Percentiles rank a stretch among this genome's conserved stretches.
phyloP scores from a whole-genome alignment of 2,797 vertebrate genomes.

The Apogon talboti region DNA sequence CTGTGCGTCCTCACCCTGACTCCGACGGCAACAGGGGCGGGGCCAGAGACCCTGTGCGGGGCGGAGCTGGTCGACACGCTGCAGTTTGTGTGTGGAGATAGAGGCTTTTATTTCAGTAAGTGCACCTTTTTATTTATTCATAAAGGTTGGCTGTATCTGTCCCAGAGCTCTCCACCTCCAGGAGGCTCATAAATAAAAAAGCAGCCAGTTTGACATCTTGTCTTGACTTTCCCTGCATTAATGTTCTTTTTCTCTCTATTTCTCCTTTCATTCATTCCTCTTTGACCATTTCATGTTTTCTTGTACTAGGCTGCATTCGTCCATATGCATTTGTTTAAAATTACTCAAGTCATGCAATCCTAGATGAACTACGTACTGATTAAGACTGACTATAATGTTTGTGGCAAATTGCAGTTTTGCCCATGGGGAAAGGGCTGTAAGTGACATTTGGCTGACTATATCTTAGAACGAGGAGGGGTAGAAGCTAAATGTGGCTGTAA shows the following conservation, averaged over 20 bases:
- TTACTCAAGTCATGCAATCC: constrained; percentile 28
- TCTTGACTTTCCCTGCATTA: constrained; percentile 71
- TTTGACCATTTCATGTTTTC: constrained; percentile 34
- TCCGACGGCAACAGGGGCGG: constrained; percentile 88
- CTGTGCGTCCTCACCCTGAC: constrained; percentile 96
- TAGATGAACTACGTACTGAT: constrained; percentile 55
- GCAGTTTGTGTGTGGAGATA: constrained; percentile 98
- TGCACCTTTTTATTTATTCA: constrained; percentile 90
- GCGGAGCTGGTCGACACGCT: constrained; percentile 98
- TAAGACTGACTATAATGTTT: constrained; percentile 57
- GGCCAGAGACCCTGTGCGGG: constrained; percentile 96
- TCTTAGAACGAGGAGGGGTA: constrained; percentile 56
- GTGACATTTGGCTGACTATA: constrained; percentile 74
- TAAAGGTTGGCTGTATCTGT: constrained; percentile 78
- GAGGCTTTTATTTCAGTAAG: constrained; percentile 99
- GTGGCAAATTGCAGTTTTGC: constrained; percentile 52
- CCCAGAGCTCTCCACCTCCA: constrained; percentile 78
- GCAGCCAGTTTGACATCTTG: constrained; percentile 73
- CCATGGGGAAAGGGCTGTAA: constrained; percentile 58
- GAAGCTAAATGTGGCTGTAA: constrained; percentile 70
- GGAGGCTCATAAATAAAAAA: constrained; percentile 85
- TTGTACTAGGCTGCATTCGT: constrained; percentile 24
- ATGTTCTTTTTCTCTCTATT: constrained; percentile 36
- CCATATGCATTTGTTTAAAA: constrained; percentile 22
- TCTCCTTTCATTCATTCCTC: constrained; percentile 51